A percentile compares a stretch with the other conserved stretches of the same genome.
Evolutionary conservation across 2,113 vertebrate species (phyloP).

Genomic region (Pimephales promelas): DNA sequence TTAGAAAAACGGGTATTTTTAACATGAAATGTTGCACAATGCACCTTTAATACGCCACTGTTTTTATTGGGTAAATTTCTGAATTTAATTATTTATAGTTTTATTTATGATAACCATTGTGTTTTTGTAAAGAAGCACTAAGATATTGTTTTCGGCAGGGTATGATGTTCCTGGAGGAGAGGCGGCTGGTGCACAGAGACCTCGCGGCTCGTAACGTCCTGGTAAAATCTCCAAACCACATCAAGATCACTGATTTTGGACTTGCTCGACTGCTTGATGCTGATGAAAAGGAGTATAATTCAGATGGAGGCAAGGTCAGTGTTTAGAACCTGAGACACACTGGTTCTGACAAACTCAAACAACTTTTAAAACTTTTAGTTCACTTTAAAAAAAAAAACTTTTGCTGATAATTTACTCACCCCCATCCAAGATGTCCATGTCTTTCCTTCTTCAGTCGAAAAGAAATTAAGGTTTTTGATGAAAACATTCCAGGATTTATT

Average conservation of each 20-base stretch:
- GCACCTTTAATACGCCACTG: no score
- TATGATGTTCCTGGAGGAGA: slow-evolving; percentile 98
- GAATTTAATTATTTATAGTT: not conserved
- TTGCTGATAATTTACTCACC: no score
- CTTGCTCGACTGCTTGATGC: slow-evolving; percentile 90
- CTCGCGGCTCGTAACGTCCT: slow-evolving; percentile 93
- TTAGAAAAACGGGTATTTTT: no score
- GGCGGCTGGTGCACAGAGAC: slow-evolving; percentile 92
- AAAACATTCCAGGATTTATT: no score
- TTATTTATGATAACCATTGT: not conserved
- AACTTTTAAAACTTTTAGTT: no score
- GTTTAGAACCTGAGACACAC: not conserved
- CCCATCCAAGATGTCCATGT: no score
- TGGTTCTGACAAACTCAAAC: not conserved
- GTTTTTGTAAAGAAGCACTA: not conserved
- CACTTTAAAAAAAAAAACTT: no score
- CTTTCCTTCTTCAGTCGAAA: no score
- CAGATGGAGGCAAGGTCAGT: slow-evolving; percentile 93
- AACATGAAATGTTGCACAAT: no score
- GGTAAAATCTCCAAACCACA: slow-evolving; percentile 96
- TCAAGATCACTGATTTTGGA: slow-evolving; percentile 98
- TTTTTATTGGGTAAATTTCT: not conserved
- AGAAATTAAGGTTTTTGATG: no score
- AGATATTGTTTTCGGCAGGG: slow-evolving; percentile 75
- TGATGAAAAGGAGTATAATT: slow-evolving; percentile 95